Evolutionary conservation across 2,113 vertebrate species (phyloP).

Genomic region (Recurvirostra avosetta): DNA sequence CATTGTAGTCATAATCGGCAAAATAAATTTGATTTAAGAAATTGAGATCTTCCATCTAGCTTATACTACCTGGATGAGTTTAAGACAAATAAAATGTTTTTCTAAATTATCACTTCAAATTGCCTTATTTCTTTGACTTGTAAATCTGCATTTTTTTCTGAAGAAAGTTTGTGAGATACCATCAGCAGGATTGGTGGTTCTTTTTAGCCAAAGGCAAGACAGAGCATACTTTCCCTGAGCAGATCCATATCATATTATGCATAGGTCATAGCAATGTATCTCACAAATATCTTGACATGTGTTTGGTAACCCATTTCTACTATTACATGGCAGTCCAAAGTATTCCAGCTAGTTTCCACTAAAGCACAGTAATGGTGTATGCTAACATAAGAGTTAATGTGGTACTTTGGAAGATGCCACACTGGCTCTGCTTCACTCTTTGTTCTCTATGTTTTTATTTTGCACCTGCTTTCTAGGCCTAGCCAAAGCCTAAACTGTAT

Average conservation of each 20-base stretch:
- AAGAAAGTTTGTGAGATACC: not conserved
- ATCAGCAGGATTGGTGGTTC: not conserved
- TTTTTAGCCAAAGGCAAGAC: not conserved
- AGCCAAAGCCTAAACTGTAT: not conserved
- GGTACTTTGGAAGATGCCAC: not conserved
- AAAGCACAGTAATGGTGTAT: not conserved
- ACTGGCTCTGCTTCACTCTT: not conserved
- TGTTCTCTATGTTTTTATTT: not conserved
- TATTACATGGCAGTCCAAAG: not conserved
- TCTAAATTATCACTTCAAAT: not conserved
- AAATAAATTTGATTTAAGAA: not conserved
- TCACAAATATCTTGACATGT: not conserved
- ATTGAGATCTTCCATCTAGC: not conserved
- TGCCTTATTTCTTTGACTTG: not conserved
- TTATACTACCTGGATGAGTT: not conserved
- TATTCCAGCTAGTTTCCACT: not conserved
- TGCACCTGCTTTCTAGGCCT: not conserved
- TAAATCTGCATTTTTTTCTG: not conserved
- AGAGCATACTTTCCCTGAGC: not conserved
- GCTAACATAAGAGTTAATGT: not conserved
- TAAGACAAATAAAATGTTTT: not conserved
- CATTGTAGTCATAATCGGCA: not conserved
- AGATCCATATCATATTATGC: not conserved
- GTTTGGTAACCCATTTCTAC: not conserved
- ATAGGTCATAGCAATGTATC: not conserved